phyloP scores from a whole-genome alignment of 2,113 vertebrate species.

The Burhinus oedicnemus region DNA sequence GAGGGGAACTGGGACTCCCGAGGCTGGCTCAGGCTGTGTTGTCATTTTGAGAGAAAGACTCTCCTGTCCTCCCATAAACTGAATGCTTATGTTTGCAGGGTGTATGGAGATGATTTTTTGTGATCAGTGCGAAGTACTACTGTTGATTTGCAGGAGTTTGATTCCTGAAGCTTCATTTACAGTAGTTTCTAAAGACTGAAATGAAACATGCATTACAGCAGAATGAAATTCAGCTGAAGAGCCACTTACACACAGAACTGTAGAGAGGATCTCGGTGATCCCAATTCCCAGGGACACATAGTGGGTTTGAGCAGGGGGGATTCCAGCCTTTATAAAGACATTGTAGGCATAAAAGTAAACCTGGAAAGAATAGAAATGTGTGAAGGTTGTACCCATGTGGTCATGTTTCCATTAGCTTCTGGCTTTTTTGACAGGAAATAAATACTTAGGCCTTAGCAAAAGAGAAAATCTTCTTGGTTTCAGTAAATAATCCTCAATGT shows the following conservation, averaged over 20 bases:
- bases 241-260: slow-evolving; percentile 77
- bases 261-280: slow-evolving; percentile 74
- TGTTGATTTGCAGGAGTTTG: background rate
- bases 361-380: slow-evolving; percentile 52
- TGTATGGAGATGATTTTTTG: background rate
- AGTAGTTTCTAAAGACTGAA: background rate
- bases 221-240: background rate
- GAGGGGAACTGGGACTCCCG: background rate
- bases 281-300: slow-evolving; percentile 80
- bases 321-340: slow-evolving; percentile 80
- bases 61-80: background rate
- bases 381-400: background rate
- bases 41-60: background rate
- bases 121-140: rapidly evolving
- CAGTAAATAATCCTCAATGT: background rate
- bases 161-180: background rate
- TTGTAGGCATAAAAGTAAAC: slow-evolving; percentile 84
- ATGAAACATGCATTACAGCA: background rate
- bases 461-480: background rate
- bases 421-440: background rate
- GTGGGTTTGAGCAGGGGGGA: slow-evolving; percentile 66
- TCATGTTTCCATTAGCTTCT: background rate
- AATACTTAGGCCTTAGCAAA: background rate
- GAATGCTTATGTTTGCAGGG: background rate
- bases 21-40: background rate